phyloP scores from a whole-genome alignment of 2,113 vertebrate genomes.

The Telmatochromis sp. region DNA sequence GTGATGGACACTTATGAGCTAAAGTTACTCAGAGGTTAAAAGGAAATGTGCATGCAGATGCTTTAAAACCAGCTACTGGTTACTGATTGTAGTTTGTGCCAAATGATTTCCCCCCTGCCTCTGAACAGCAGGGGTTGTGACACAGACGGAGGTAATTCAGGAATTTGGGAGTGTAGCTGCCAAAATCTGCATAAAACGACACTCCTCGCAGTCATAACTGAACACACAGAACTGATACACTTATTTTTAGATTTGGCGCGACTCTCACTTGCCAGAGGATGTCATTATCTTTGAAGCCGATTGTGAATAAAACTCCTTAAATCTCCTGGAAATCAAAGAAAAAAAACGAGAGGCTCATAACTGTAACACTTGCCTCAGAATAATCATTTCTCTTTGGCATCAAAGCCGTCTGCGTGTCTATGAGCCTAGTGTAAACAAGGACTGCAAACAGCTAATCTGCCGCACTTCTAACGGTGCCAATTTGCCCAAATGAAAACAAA shows the following conservation, averaged over 20 bases:
- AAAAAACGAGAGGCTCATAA: neutral
- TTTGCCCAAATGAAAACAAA: neutral
- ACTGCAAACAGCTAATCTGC: neutral
- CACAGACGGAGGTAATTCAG: neutral
- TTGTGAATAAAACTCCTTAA: neutral
- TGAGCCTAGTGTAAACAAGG: neutral
- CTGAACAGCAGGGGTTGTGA: neutral
- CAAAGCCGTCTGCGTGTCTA: neutral
- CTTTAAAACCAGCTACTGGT: neutral
- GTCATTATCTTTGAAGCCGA: neutral
- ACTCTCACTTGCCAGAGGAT: neutral
- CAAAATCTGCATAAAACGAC: neutral
- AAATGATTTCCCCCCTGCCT: neutral
- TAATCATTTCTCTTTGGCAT: neutral
- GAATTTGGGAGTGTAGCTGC: neutral
- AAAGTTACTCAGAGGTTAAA: neutral
- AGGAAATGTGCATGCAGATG: neutral
- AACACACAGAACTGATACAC: neutral
- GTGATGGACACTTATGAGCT: neutral
- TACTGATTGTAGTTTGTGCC: neutral
- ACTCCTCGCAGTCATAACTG: neutral
- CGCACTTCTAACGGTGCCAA: neutral
- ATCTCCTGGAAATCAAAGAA: neutral
- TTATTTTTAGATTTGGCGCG: neutral
- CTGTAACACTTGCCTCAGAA: neutral